Conservation (phyloP, 2,888 invertebrate species). For the Rhamnusium bicolor region DNA sequence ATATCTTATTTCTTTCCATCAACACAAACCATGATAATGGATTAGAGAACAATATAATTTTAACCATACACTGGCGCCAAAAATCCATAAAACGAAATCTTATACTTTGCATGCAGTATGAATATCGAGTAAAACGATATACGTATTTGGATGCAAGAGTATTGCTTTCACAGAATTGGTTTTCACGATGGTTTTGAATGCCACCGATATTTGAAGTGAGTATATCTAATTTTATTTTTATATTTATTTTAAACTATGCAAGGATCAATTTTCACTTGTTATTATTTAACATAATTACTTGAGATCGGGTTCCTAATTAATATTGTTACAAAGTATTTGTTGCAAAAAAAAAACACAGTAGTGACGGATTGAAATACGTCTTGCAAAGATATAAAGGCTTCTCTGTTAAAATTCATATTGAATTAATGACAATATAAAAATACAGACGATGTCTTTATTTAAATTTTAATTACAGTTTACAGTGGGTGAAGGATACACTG, state of each 20-base stretch:
- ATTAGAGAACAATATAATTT: slow-evolving; percentile 22
- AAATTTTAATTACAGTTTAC: no score
- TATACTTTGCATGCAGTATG: slow-evolving; percentile 39
- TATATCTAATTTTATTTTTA: slow-evolving; percentile 25
- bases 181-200: not conserved
- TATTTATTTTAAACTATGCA: not conserved
- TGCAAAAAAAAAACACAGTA: no score
- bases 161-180: not conserved
- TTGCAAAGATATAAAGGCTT: not conserved
- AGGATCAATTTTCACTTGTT: slow-evolving; percentile 7
- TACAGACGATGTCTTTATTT: no score
- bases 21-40: not conserved
- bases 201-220: not conserved
- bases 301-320: not conserved
- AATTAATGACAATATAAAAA: not conserved
- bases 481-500: no score
- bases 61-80: slow-evolving; percentile 10
- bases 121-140: slow-evolving; percentile 44
- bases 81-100: slow-evolving; percentile 39
- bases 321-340: not conserved
- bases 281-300: not conserved
- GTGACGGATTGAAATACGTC: not conserved
- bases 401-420: not conserved
- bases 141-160: slow-evolving; percentile 31
- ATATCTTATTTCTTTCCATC: not conserved